Percentiles rank a stretch among this genome's conserved stretches.
phyloP scores from a whole-genome alignment of 1,140 invertebrate species.

The Calosoma granatense region DNA sequence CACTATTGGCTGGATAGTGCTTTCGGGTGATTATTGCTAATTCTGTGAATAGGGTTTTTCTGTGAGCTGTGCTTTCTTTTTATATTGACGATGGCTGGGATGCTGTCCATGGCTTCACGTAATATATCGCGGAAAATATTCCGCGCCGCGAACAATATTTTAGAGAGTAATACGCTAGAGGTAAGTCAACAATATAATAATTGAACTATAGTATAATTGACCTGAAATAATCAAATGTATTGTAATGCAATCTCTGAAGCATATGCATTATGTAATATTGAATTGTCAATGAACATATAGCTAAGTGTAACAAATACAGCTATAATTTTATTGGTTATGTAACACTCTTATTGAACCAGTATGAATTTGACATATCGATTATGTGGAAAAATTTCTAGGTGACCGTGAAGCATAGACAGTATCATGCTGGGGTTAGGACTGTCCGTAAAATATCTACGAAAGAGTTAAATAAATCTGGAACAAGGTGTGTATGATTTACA shows the following conservation, averaged over 20 bases:
- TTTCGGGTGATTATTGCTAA: neutral
- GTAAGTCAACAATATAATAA: slow-evolving; percentile 22
- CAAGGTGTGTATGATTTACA: slow-evolving; percentile 11
- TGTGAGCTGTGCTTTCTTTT: neutral
- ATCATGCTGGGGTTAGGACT: slow-evolving; percentile 12
- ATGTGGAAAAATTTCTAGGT: slow-evolving; percentile 11
- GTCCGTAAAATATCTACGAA: slow-evolving; percentile 13
- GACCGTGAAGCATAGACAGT: slow-evolving; percentile 13
- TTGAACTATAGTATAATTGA: slow-evolving; percentile 5
- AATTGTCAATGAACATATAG: slow-evolving; percentile 3
- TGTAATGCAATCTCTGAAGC: neutral
- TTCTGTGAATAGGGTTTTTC: neutral
- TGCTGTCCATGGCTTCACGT: slow-evolving; percentile 28
- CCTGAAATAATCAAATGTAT: neutral
- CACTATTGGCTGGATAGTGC: neutral
- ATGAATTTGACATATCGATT: slow-evolving; percentile 1
- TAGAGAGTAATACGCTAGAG: slow-evolving; percentile 28
- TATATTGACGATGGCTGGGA: slow-evolving; percentile 25
- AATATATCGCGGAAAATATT: slow-evolving; percentile 27
- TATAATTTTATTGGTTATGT: slow-evolving; percentile 17
- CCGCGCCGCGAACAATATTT: slow-evolving; percentile 26
- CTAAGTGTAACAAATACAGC: neutral
- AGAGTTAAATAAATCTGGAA: slow-evolving; percentile 8
- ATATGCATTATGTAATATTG: slow-evolving; percentile 13
- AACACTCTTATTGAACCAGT: slow-evolving; percentile 6